Percentiles rank a stretch among this genome's conserved stretches.
phyloP scores from a whole-genome alignment of 2,113 vertebrate species.

The Ardeotis arabs region DNA sequence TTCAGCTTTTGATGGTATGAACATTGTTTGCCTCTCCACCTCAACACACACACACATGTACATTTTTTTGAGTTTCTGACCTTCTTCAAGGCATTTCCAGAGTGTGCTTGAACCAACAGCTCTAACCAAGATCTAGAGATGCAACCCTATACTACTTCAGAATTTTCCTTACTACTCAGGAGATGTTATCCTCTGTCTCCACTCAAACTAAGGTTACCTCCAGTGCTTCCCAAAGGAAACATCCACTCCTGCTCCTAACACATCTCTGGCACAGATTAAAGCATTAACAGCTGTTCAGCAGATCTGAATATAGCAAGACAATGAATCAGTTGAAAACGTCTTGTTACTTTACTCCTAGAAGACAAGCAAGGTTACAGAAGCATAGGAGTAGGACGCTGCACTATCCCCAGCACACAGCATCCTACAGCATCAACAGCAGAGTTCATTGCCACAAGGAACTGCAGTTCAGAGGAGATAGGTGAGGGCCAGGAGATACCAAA shows the following conservation, averaged over 20 bases:
- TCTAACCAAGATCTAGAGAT: background rate
- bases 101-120: background rate
- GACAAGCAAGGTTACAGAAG: background rate
- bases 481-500: background rate
- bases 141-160: background rate
- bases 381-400: no score
- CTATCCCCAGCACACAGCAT: background rate
- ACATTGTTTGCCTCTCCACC: background rate
- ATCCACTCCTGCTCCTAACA: background rate
- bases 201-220: background rate
- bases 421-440: background rate
- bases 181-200: background rate
- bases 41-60: background rate
- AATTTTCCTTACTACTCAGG: background rate
- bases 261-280: background rate
- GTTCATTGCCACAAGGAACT: rapidly evolving
- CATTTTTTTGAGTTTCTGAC: background rate
- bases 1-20: background rate
- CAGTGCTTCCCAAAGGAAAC: background rate
- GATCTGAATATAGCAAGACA: background rate
- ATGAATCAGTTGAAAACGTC: background rate
- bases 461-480: background rate
- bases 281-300: background rate
- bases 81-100: background rate
- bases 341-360: background rate